phyloP scores from a whole-genome alignment of 2,797 vertebrate genomes.

The Sciurus vulgaris region DNA sequence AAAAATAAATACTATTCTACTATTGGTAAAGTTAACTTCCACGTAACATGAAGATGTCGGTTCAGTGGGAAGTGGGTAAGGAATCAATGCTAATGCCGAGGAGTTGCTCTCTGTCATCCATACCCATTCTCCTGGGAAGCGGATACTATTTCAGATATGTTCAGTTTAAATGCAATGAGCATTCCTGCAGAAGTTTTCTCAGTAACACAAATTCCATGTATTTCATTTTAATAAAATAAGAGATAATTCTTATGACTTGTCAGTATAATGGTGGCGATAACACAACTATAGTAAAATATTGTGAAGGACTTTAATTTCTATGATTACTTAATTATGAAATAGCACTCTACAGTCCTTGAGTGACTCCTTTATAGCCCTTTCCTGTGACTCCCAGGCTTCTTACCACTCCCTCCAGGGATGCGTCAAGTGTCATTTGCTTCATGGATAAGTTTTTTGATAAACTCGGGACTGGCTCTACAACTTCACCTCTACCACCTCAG shows the following conservation, averaged over 20 bases:
- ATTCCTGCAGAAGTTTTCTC: not conserved
- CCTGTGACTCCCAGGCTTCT: not conserved
- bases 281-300: not conserved
- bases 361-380: not conserved
- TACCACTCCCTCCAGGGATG: accelerated
- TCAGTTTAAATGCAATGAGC: not conserved
- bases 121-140: not conserved
- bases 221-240: not conserved
- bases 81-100: not conserved
- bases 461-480: not conserved
- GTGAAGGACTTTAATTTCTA: not conserved
- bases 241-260: not conserved
- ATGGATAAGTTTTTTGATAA: not conserved
- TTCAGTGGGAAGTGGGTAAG: not conserved
- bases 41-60: not conserved
- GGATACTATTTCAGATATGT: not conserved
- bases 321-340: not conserved
- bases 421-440: not conserved
- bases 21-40: not conserved
- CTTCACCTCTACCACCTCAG: not conserved
- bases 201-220: not conserved
- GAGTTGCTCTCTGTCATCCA: not conserved
- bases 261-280: not conserved
- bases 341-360: not conserved
- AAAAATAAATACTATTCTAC: not conserved